Percentiles rank a stretch among this genome's conserved stretches.
These are phyloP conservation scores for Lasioglossum marginatum DNA, from an alignment of 2,888 invertebrate species.

Conservation along the genomic window DNA sequence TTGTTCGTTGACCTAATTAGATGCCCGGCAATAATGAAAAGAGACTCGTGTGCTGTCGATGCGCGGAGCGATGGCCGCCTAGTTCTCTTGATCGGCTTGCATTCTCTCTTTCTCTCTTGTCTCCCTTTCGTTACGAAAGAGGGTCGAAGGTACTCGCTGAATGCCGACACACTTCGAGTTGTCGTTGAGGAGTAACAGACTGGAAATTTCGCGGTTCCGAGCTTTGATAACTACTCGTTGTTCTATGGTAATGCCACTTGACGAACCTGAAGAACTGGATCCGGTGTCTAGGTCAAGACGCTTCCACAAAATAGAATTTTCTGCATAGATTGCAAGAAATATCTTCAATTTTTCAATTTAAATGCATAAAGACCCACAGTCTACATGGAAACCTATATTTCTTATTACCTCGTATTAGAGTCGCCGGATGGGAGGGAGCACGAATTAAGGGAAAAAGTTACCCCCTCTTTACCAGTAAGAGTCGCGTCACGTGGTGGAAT, in stretches of 20 bases:
- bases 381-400: no score
- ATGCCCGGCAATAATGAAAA: slow-evolving; percentile 12
- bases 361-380: no score
- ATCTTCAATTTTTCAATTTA: no score
- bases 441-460: no score
- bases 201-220: not conserved
- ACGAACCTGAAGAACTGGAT: not conserved
- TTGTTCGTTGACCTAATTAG: slow-evolving; percentile 44
- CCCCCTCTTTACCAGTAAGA: no score
- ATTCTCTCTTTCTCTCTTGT: not conserved
- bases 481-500: no score
- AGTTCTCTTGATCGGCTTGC: slow-evolving; percentile 2
- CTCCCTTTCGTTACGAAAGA: not conserved
- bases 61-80: not conserved
- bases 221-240: not conserved
- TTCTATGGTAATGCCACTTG: not conserved
- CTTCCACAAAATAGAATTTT: not conserved
- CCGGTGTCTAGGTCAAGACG: not conserved
- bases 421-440: no score
- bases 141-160: not conserved
- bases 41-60: not conserved
- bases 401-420: no score
- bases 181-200: not conserved
- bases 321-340: no score
- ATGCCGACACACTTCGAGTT: not conserved